A percentile compares a stretch with the other conserved stretches of the same genome.
phyloP scores from a whole-genome alignment of 37 sponge, comb jelly and placozoan genomes.

The Spongia lamella region DNA sequence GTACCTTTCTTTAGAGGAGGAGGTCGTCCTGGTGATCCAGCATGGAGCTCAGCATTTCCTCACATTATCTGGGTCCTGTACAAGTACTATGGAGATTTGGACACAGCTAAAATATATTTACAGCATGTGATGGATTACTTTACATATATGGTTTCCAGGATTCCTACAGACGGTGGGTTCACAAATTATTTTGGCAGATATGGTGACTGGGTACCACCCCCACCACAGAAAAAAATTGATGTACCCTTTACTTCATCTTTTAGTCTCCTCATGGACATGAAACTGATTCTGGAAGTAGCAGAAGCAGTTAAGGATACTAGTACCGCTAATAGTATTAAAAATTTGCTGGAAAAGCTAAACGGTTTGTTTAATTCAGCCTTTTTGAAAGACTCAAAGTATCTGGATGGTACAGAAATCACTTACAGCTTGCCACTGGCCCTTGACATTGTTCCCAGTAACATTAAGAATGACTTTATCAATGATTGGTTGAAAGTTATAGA shows the following conservation, averaged over 20 bases:
- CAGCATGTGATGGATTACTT: constrained; percentile 22
- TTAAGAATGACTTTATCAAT: constrained; percentile 5
- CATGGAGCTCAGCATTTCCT: constrained; percentile 72
- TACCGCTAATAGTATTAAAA: background rate
- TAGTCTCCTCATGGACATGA: constrained; percentile 41
- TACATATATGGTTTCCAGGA: constrained; percentile 14
- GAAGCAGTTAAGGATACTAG: constrained; percentile 2
- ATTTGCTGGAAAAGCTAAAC: background rate
- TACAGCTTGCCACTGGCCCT: constrained; percentile 57
- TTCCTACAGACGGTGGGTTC: constrained; percentile 38
- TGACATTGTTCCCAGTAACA: constrained; percentile 27
- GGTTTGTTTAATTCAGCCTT: constrained; percentile 56
- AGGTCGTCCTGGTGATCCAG: constrained; percentile 66
- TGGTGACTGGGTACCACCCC: constrained; percentile 80
- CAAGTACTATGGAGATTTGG: constrained; percentile 30
- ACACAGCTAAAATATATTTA: constrained; percentile 22
- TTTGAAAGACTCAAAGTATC: constrained; percentile 16
- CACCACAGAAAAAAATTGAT: constrained; percentile 39
- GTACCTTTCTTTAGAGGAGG: constrained; percentile 65
- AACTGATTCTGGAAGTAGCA: constrained; percentile 43
- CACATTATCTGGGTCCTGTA: constrained; percentile 45
- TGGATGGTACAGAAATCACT: constrained; percentile 46
- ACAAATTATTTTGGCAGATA: constrained; percentile 39
- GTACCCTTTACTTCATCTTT: constrained; percentile 52
- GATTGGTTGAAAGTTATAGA: constrained; percentile 27